A percentile compares a stretch with the other conserved stretches of the same genome.
Conservation (phyloP, 2,113 vertebrate genomes). For the Epinephelus fuscoguttatus region DNA sequence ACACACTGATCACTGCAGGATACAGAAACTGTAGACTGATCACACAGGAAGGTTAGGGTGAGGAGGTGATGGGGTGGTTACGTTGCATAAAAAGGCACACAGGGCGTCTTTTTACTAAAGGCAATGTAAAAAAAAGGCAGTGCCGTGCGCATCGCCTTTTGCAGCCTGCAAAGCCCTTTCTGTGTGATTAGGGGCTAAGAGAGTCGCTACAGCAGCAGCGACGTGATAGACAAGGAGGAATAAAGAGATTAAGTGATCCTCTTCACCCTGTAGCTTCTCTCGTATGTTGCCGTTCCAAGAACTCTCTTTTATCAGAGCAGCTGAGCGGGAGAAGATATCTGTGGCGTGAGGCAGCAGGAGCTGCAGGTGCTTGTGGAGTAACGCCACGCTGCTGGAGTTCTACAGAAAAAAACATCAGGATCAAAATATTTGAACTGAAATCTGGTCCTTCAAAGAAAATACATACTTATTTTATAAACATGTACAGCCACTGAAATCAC, state of each 20-base stretch:
- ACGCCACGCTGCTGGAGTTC: conserved; percentile 97
- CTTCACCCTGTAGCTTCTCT: conserved; percentile 93
- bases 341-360: conserved; percentile 96
- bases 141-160: too few species aligned
- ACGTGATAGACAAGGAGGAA: not conserved
- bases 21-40: too few species aligned
- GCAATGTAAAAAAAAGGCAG: too few species aligned
- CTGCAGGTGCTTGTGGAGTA: conserved; percentile 98
- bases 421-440: not conserved
- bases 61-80: too few species aligned
- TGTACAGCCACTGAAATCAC: not conserved
- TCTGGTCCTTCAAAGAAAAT: not conserved
- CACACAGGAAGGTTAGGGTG: too few species aligned
- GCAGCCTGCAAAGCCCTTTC: too few species aligned
- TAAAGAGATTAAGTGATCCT: not conserved
- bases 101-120: too few species aligned
- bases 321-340: conserved; percentile 95
- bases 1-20: too few species aligned
- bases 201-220: not conserved
- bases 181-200: not conserved
- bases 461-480: not conserved
- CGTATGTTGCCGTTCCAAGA: conserved; percentile 95
- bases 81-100: too few species aligned
- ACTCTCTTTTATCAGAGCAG: conserved; percentile 92
- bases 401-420: conserved; percentile 61